Percentiles rank a stretch among this genome's conserved stretches.
Evolutionary conservation across 1,140 invertebrate genomes (phyloP).

Genomic region (Marisa cornuarietis): DNA sequence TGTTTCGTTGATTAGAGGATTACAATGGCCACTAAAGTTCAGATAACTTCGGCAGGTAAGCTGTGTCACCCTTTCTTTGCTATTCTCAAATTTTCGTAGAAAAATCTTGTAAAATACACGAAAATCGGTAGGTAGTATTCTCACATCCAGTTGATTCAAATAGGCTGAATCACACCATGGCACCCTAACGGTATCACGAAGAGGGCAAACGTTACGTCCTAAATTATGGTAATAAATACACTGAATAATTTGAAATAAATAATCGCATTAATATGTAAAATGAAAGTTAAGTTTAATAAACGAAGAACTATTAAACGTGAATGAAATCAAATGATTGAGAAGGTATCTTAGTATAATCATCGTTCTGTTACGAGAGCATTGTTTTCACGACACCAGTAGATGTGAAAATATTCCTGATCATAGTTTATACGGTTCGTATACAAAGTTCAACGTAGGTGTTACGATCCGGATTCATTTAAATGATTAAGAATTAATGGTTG

Average conservation of each 20-base stretch:
- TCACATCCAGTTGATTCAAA: not conserved
- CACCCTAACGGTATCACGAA: too few species aligned
- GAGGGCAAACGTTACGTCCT: too few species aligned
- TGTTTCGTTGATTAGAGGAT: too few species aligned
- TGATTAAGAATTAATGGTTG: not conserved
- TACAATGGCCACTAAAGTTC: slow-evolving; percentile 2
- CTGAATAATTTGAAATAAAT: too few species aligned
- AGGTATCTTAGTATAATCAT: too few species aligned
- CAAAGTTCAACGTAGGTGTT: not conserved
- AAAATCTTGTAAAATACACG: not conserved
- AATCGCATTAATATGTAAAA: too few species aligned
- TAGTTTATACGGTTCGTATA: not conserved
- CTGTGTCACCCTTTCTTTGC: not conserved
- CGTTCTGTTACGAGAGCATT: too few species aligned
- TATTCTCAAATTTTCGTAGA: not conserved
- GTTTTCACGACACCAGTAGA: too few species aligned
- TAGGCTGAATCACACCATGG: slow-evolving; percentile 2
- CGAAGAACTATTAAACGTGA: too few species aligned
- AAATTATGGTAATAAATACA: too few species aligned
- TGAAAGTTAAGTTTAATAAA: too few species aligned
- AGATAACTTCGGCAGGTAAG: slow-evolving; percentile 30
- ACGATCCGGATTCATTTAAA: not conserved
- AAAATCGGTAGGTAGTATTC: not conserved
- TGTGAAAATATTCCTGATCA: not conserved
- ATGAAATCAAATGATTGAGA: too few species aligned